Conservation (phyloP, 1,140 invertebrate genomes). For the Drosophila tani region DNA sequence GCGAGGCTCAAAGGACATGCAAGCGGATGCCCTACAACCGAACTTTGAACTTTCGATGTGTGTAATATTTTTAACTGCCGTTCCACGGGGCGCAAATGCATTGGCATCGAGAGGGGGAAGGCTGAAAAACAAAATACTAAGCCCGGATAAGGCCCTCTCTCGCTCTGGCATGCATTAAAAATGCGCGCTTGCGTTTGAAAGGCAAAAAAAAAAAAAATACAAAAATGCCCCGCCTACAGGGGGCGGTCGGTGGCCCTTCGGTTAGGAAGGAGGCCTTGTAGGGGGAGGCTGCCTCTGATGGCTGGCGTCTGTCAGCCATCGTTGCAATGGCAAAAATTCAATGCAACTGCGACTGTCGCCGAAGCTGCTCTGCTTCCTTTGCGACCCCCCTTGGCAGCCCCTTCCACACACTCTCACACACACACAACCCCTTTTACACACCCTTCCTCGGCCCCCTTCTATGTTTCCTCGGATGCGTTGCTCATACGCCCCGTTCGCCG, state of each 20-base stretch:
- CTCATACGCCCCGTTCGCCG: conserved; percentile 65
- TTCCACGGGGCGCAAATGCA: conserved; percentile 38
- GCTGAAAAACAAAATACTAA: conserved; percentile 64
- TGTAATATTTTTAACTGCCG: conserved; percentile 61
- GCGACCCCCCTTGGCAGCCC: not conserved
- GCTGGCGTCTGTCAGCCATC: conserved; percentile 57
- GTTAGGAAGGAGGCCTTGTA: conserved; percentile 1
- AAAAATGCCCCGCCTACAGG: conserved; percentile 83
- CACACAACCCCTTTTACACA: too few species aligned
- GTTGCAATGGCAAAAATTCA: conserved; percentile 61
- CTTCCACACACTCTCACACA: not conserved
- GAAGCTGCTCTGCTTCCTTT: conserved; percentile 42
- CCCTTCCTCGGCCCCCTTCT: not conserved
- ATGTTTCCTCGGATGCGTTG: conserved; percentile 57
- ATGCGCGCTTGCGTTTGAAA: conserved; percentile 84
- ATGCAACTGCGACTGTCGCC: conserved; percentile 62
- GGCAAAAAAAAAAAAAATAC: conserved; percentile 76
- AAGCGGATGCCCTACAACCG: conserved; percentile 64
- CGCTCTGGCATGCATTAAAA: conserved; percentile 66
- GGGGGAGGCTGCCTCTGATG: conserved; percentile 8
- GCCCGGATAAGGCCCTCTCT: conserved; percentile 50
- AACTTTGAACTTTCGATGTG: conserved; percentile 77
- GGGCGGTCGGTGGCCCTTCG: not conserved
- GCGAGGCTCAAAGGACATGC: conserved; percentile 64
- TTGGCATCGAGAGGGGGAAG: conserved; percentile 10